Percentiles rank a stretch among this genome's conserved stretches.
These are phyloP conservation scores for Diadumene lineata DNA, from an alignment of 92 coral and sea anemone species.

Conservation along the genomic window DNA sequence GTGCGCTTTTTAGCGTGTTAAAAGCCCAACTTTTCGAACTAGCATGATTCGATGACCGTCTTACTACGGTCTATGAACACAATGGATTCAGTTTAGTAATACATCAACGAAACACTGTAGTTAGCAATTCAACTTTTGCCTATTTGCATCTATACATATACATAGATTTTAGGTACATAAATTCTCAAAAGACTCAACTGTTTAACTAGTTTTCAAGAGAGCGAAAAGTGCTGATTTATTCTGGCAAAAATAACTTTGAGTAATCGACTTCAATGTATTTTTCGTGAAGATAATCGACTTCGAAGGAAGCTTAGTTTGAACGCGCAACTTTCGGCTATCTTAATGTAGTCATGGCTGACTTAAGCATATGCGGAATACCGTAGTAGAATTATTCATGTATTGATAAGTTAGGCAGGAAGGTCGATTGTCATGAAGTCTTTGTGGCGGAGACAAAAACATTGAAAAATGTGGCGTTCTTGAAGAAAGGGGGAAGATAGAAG, in stretches of 20 bases:
- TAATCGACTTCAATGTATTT: background rate
- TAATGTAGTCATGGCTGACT: slow-evolving; percentile 20
- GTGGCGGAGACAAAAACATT: background rate
- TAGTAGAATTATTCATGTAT: slow-evolving; percentile 21
- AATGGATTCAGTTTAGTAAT: slow-evolving; percentile 37
- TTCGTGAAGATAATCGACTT: slow-evolving; percentile 7
- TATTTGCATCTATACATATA: slow-evolving; percentile 99
- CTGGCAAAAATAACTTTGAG: no score
- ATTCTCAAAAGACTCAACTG: slow-evolving; percentile 57
- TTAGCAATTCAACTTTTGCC: slow-evolving; percentile 93
- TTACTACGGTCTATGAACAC: slow-evolving; percentile 36
- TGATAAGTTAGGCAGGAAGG: slow-evolving; percentile 31
- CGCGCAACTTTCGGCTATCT: background rate
- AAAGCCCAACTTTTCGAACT: background rate
- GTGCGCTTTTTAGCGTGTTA: background rate
- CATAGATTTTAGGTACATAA: slow-evolving; percentile 81
- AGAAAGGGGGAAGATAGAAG: background rate
- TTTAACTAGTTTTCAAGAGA: slow-evolving; percentile 76
- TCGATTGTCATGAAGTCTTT: slow-evolving; percentile 15
- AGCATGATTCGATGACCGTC: background rate
- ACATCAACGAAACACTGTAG: slow-evolving; percentile 63
- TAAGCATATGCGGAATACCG: slow-evolving; percentile 28
- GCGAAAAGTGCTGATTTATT: background rate
- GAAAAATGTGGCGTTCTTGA: background rate
- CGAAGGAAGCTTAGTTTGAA: slow-evolving; percentile 9